Conservation (phyloP, 2,888 invertebrate species). For the Chromoteleia sp. region DNA sequence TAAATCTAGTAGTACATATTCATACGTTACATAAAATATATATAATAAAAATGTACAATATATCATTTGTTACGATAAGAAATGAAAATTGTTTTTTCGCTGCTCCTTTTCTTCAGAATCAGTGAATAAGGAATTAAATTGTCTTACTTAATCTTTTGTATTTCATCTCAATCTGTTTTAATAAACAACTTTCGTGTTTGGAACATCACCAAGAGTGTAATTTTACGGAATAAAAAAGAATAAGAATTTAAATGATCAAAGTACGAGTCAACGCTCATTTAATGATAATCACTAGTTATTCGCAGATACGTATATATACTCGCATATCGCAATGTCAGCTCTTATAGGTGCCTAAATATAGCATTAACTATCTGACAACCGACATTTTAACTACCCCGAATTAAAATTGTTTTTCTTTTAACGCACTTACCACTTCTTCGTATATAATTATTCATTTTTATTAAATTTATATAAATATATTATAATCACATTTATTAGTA, state of each 20-base stretch:
- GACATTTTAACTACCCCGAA: constrained; percentile 30
- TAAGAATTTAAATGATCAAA: constrained; percentile 19
- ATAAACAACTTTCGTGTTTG: constrained; percentile 10
- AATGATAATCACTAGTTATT: constrained; percentile 33
- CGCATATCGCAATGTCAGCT: constrained; percentile 31
- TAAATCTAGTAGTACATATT: too few relatives aligned
- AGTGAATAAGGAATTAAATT: neutral
- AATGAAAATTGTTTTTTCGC: too few relatives aligned
- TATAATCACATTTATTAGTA: too few relatives aligned
- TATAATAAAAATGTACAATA: too few relatives aligned
- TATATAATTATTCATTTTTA: neutral
- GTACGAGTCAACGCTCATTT: constrained; percentile 30
- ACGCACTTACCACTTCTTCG: neutral
- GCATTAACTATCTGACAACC: constrained; percentile 40
- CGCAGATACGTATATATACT: constrained; percentile 22
- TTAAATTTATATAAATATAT: neutral
- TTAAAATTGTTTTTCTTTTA: constrained; percentile 12
- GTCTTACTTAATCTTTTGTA: neutral
- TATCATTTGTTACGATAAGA: neutral
- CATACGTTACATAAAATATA: too few relatives aligned
- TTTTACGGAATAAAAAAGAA: constrained; percentile 11
- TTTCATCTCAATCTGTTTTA: neutral
- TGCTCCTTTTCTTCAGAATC: too few relatives aligned
- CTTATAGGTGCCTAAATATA: constrained; percentile 34
- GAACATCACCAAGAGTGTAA: constrained; percentile 3